Evolutionary conservation across 2,797 vertebrate species (phyloP), one percentile per base, ranked within the genome.

Genomic region (Podargus strigoides): DNA sequence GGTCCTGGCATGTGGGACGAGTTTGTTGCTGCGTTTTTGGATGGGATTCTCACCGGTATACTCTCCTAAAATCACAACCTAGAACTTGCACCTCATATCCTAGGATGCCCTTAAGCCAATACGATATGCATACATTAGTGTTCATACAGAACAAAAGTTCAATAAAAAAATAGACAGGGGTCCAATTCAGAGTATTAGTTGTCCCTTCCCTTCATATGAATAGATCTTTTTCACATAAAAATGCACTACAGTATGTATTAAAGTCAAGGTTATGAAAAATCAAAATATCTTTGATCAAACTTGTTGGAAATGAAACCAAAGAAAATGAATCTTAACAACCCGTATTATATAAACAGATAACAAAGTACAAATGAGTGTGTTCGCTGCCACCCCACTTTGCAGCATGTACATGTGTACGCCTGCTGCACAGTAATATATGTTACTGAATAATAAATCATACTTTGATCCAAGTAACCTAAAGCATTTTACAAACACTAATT

Each of bases 401-500:
- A 88, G 37, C 46, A 34, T 10, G 46, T 3, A 10, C 14, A 16
- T 27, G 24, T 21, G 36, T 73, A 67, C 68, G 93, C 53, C 74
- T 84, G 82, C 58, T 1, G 1, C 79, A 75, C 46, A 66, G 46
- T 75, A 83, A 85, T 47, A 78, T 47, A 92, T 2, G 3, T 83
- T 92, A 53, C 87, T 66, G 87, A 94, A 89, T 85, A 90, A 96
- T 91, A 96, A 93, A 92, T 92, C 87, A 91, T 73, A 67, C 63
- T 94, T 94, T 84, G 73, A 91, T 91, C 85, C 89, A 95, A 94
- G 69, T 87, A 95, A 96, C 94, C 80, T 67, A 92, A 91, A 94
- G 87, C 87, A 88, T 93, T 95, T 89, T 92, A 84, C 50, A 93
- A 96, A 88, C 63, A 92, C 79, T 95, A 96, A 95, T 95, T 96